A percentile compares a stretch with the other conserved stretches of the same genome.
phyloP scores from a whole-genome alignment of 1,140 invertebrate genomes.

The Tetragnatha versicolor region DNA sequence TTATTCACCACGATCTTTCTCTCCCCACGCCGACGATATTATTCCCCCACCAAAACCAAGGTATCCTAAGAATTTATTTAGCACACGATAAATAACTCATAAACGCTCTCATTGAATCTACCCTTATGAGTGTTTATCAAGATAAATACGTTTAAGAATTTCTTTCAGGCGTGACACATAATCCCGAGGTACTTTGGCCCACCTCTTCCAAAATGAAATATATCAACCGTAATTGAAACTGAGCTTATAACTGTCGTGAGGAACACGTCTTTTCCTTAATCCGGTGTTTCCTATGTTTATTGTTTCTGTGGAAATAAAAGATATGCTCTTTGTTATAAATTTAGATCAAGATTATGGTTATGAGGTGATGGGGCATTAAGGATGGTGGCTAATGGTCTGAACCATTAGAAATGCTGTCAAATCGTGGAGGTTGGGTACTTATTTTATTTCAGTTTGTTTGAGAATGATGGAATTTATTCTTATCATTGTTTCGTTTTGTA shows the following conservation, averaged over 20 bases:
- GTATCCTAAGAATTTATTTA: not conserved
- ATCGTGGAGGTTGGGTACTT: too few species aligned
- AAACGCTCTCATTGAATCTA: not conserved
- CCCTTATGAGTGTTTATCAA: not conserved
- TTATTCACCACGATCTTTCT: too few species aligned
- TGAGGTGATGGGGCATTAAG: too few species aligned
- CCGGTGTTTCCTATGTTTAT: not conserved
- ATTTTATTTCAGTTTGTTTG: too few species aligned
- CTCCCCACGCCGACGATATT: too few species aligned
- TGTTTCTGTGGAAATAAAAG: not conserved
- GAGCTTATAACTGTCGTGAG: not conserved
- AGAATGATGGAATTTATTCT: too few species aligned
- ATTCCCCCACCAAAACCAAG: not conserved
- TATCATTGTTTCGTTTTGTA: too few species aligned
- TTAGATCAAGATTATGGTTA: too few species aligned
- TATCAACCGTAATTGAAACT: not conserved
- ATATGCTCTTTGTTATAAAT: not conserved
- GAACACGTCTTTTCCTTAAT: not conserved
- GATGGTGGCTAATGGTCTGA: too few species aligned
- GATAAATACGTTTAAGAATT: slow-evolving; percentile 3
- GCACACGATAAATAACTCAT: not conserved
- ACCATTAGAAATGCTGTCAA: too few species aligned
- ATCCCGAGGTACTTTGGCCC: too few species aligned
- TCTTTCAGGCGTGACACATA: not conserved
- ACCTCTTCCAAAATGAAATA: not conserved